Evolutionary conservation across 1,140 invertebrate species (phyloP).

Genomic region (Atopsyche davidsoni): DNA sequence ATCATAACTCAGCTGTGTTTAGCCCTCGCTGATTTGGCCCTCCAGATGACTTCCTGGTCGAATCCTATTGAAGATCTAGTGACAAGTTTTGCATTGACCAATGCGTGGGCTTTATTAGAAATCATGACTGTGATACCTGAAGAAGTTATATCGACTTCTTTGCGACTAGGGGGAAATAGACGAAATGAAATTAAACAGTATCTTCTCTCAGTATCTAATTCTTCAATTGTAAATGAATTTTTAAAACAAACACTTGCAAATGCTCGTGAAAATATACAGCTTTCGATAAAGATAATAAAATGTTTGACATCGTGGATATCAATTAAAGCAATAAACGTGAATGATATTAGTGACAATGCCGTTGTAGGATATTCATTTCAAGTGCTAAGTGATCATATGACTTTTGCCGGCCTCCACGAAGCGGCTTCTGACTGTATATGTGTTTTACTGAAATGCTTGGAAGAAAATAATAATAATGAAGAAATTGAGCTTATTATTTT

Average conservation of each 20-base stretch:
- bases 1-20: conserved; percentile 90
- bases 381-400: conserved; percentile 57
- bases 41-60: conserved; percentile 93
- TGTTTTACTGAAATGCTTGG: conserved; percentile 71
- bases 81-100: conserved; percentile 58
- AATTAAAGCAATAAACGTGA: conserved; percentile 62
- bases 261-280: conserved; percentile 45
- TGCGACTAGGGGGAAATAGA: conserved; percentile 86
- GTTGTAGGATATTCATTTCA: conserved; percentile 65
- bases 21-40: conserved; percentile 84
- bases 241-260: conserved; percentile 65
- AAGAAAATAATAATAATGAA: conserved; percentile 63
- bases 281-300: conserved; percentile 58
- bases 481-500: conserved; percentile 74
- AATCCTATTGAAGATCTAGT: conserved; percentile 82
- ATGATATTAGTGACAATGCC: conserved; percentile 59
- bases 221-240: conserved; percentile 65
- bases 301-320: conserved; percentile 79
- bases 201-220: conserved; percentile 61
- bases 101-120: conserved; percentile 79
- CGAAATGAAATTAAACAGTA: conserved; percentile 75
- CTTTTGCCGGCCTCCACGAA: conserved; percentile 73
- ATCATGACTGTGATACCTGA: conserved; percentile 92
- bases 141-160: conserved; percentile 79
- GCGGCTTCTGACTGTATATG: conserved; percentile 88